These are phyloP conservation scores for Formicarius rufipectus DNA, from an alignment of 2,113 vertebrate species.

Conservation along the genomic window DNA sequence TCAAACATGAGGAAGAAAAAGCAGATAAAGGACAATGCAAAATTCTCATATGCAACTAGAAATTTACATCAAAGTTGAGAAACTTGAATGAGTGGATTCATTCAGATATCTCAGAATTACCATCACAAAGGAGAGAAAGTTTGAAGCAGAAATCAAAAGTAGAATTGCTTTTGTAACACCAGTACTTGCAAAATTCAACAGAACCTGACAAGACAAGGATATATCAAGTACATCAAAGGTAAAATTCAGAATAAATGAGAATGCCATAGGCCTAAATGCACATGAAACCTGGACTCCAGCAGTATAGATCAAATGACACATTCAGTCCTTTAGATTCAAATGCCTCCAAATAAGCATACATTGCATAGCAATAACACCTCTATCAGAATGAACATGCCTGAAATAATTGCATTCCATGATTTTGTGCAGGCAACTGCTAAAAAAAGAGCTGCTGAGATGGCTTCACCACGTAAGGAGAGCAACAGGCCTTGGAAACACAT, in stretches of 20 bases:
- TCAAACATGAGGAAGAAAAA: background rate
- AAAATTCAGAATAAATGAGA: background rate
- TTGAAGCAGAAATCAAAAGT: conserved; percentile 25
- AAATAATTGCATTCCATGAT: background rate
- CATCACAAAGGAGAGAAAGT: conserved; percentile 21
- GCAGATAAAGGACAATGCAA: background rate
- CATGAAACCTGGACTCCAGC: background rate
- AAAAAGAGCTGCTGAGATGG: background rate
- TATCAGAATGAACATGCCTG: background rate
- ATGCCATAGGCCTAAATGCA: background rate
- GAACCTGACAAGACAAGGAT: background rate
- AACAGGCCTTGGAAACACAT: background rate
- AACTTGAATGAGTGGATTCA: conserved; percentile 15
- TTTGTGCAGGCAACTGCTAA: background rate
- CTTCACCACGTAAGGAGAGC: background rate
- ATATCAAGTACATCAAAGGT: background rate
- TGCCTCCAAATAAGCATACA: background rate
- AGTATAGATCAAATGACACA: background rate
- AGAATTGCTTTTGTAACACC: background rate
- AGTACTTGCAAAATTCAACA: conserved; percentile 3
- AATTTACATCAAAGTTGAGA: conserved; percentile 40
- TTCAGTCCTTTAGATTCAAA: background rate
- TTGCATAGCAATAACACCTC: background rate
- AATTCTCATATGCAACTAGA: background rate
- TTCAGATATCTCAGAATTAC: conserved; percentile 16